Percentiles rank a stretch among this genome's conserved stretches.
phyloP scores from a whole-genome alignment of 2,888 invertebrate genomes.

The Branchipolynoe longqiensis region DNA sequence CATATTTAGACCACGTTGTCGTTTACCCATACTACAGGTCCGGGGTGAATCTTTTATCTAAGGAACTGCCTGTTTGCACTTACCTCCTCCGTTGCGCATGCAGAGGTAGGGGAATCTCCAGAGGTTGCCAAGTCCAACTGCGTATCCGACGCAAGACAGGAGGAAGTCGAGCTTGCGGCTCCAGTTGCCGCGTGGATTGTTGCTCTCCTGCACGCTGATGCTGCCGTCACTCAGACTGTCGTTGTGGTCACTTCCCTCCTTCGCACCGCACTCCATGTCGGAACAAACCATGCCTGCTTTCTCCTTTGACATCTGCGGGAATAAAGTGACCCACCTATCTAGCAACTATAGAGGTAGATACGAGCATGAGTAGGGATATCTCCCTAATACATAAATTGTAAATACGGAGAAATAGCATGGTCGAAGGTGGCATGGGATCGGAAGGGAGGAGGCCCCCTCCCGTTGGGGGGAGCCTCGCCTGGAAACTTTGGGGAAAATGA shows the following conservation, averaged over 20 bases:
- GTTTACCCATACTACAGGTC: not conserved
- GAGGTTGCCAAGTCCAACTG: slow-evolving; percentile 44
- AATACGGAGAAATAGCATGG: no score
- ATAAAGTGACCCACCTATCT: no score
- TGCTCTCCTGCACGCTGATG: not conserved
- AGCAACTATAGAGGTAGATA: no score
- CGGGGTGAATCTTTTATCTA: not conserved
- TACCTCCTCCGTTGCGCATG: slow-evolving; percentile 51
- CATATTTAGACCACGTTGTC: not conserved
- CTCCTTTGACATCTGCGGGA: not conserved
- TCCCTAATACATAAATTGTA: no score
- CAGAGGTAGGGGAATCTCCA: slow-evolving; percentile 53
- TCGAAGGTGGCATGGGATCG: no score
- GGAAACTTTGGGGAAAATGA: no score
- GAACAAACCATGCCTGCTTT: not conserved
- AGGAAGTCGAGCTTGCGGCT: slow-evolving; percentile 52
- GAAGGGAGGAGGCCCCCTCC: no score
- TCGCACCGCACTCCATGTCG: slow-evolving; percentile 20
- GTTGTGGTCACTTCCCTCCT: not conserved
- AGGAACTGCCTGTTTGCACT: not conserved
- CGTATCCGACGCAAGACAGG: slow-evolving; percentile 45
- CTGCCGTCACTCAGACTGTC: slow-evolving; percentile 45
- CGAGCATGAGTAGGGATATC: no score
- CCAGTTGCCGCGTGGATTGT: slow-evolving; percentile 27
- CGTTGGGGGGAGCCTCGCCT: no score